Evolutionary conservation across 2,888 invertebrate genomes (phyloP).

Genomic region (Cephus rjabovi): DNA sequence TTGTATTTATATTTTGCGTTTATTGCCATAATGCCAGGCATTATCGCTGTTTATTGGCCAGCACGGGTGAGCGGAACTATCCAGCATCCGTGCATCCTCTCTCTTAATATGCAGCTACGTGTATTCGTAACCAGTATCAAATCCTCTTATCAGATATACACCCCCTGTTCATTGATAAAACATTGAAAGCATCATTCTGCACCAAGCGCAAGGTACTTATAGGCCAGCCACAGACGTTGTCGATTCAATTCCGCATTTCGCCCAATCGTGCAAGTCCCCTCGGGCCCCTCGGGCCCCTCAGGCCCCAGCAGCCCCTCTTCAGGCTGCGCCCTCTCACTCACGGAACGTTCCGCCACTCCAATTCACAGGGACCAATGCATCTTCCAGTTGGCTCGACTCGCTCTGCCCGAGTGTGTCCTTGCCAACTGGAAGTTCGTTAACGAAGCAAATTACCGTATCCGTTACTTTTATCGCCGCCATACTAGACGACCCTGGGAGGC

Average conservation of each 20-base stretch:
- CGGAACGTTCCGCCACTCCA: conserved; percentile 39
- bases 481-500: too few species aligned
- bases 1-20: conserved; percentile 62
- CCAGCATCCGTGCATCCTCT: conserved; percentile 8
- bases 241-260: too few species aligned
- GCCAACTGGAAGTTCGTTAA: conserved; percentile 61
- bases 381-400: conserved; percentile 49
- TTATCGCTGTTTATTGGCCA: conserved; percentile 61
- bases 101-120: conserved; percentile 10
- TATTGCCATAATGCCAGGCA: conserved; percentile 56
- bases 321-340: not conserved
- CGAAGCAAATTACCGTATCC: conserved; percentile 54
- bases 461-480: conserved; percentile 50
- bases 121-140: too few species aligned
- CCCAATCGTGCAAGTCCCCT: too few species aligned
- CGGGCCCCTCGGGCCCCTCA: too few species aligned
- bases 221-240: too few species aligned
- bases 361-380: conserved; percentile 52
- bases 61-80: conserved; percentile 17
- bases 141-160: too few species aligned
- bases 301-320: too few species aligned
- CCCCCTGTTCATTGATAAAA: conserved; percentile 36
- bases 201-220: too few species aligned
- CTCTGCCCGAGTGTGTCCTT: conserved; percentile 27
- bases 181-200: conserved; percentile 32